Base-by-base conservation (phyloP, 1,140 invertebrate genomes). In the Oreohelix idahoensis region DNA sequence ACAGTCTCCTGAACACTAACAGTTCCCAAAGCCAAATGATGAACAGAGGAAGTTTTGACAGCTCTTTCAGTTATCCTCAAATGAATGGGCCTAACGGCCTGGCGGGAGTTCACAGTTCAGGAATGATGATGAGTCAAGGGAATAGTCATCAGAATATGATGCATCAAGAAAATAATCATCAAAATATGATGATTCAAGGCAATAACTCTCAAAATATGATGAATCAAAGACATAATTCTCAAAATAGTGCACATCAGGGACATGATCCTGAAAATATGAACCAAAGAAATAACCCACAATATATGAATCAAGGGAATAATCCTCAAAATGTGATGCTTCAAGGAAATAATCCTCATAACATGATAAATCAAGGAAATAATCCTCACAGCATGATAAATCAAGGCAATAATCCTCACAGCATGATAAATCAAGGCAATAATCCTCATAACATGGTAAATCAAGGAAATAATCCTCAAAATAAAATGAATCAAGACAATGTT, bases 51-150 rank as follows among this genome's bases (percentile, higher is more conserved):
- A 58, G 26, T 26, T 2, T 23, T 58, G 51, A 58, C 4, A 58
- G 51, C 51, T 23, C 17, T 58, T 66, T 32, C 29, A 35, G 17
- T 35, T 66, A 66, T 32, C 63, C 23, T 29, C 63, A 66, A 35
- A 66, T 66, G 63, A 23, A 4, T 66, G 63, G 63, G 17, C 29
- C 63, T 35, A 35, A 66, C 63, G 26, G 26, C 53, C 53, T 13
- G 53, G 5, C 53, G 26, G 53, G 15, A n/a, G 53, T 15, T 5
- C 2, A 66, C 63, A 4, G 32, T 29, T 2, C 29, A 32, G 63
- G 53, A 20, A 58, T 58, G 53, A 66, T 66, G 63, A 66, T 66
- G 63, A 35, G 23, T 58, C 53, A 58, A n/a, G 53, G 53, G 53
- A 58, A 58, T 58, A 58, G 26, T 58, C 23, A 15, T 23, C 53